Evolutionary conservation across 92 coral and sea anemone species (phyloP).

Genomic region (Virgularia gustaviana): DNA sequence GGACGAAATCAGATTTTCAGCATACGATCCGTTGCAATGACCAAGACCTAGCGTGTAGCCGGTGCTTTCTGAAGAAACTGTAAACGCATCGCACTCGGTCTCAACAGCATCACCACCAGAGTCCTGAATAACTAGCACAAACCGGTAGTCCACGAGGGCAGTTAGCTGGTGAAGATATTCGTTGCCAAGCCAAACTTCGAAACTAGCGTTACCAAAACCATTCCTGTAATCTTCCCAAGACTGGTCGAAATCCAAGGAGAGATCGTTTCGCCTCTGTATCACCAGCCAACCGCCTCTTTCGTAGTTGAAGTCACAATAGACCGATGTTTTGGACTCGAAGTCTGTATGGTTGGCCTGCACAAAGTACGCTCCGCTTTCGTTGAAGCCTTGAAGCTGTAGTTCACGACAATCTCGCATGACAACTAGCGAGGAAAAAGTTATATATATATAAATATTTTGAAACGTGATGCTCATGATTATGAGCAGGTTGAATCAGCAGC

Average conservation of each 20-base stretch:
- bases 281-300: constrained; percentile 22
- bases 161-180: constrained; percentile 5
- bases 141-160: background rate
- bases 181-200: constrained; percentile 24
- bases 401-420: constrained; percentile 17
- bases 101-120: background rate
- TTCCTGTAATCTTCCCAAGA: constrained; percentile 11
- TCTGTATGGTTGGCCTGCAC: constrained; percentile 2
- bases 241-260: background rate
- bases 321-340: background rate
- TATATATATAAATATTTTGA: no score
- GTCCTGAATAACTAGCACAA: background rate
- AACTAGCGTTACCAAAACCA: constrained; percentile 22
- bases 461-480: background rate
- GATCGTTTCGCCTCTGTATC: background rate
- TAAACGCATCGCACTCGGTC: constrained; percentile 3
- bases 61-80: background rate
- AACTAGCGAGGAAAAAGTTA: no score
- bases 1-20: background rate
- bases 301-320: constrained; percentile 4
- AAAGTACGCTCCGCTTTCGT: background rate
- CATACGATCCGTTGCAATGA: constrained; percentile 2
- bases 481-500: background rate
- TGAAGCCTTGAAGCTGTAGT: constrained; percentile 2
- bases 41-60: constrained; percentile 5